Evolutionary conservation across 2,797 vertebrate species (phyloP).

Genomic region (Nannoperca australis): DNA sequence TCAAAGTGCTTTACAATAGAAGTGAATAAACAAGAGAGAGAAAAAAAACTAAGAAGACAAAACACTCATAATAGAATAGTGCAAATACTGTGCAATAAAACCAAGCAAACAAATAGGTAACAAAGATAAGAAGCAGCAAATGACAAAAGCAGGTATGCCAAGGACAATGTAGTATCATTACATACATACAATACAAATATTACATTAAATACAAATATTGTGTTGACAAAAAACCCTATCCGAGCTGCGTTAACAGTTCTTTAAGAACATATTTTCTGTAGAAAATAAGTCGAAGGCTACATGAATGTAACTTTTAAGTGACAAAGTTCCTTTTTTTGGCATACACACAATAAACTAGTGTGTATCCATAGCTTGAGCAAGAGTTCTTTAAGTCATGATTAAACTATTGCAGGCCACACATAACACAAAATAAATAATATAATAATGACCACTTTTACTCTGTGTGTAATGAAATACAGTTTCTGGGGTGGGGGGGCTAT

Average conservation of each 20-base stretch:
- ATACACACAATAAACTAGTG: not conserved
- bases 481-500: not conserved
- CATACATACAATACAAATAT: not conserved
- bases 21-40: too few relatives aligned
- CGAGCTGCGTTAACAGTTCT: not conserved
- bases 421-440: not conserved
- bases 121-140: too few relatives aligned
- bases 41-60: too few relatives aligned
- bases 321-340: not conserved
- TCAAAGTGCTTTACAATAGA: too few relatives aligned
- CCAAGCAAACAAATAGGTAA: too few relatives aligned
- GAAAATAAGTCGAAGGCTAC: not conserved
- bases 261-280: not conserved
- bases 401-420: not conserved
- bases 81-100: too few relatives aligned
- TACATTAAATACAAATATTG: not conserved
- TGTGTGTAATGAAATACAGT: constrained; percentile 2
- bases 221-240: not conserved
- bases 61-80: too few relatives aligned
- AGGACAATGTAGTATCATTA: too few relatives aligned
- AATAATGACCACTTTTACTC: not conserved
- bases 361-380: not conserved
- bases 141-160: too few relatives aligned
- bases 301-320: not conserved
- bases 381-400: not conserved